Evolutionary conservation across 2,888 invertebrate genomes (phyloP), one percentile per base, ranked within the genome.

Genomic region (Melinopterus prodromus): DNA sequence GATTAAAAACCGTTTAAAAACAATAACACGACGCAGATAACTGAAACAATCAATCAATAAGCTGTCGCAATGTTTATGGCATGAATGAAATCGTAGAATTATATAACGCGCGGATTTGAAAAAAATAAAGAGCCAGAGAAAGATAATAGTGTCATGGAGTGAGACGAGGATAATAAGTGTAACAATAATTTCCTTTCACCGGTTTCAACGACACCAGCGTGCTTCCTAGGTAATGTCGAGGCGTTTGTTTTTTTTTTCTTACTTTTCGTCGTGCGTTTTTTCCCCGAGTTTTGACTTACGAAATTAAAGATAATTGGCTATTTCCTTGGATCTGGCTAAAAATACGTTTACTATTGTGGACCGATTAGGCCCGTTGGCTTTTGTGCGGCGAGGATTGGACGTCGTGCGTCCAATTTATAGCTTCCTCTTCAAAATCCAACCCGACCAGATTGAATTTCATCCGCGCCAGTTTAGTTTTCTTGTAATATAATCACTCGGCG

Each of bases 401-500:
- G 53, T 4, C 53, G 53, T 1, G 53, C 53, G 12, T 53, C 53
- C 53, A 53, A 53, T 53, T 53, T 53, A 53, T 53, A 53, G 53
- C 53, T 53, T 53, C 53, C 53, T 53, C 53, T 53, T 53, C 53
- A 53, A 53, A 53, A 53, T 53, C 53, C 53, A 53, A 53, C 53
- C 53, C 53, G 53, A 12, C 53, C 5, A 53, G 53, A 53, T 53
- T 53, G 12, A 53, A 53, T 53, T 53, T 53, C 53, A 53, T 9
- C 53, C 12, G 53, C 53, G 12, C 53, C 53, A 53, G 53, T 53
- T 53, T 53, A 53, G 53, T 53, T 53, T 53, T 53, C 53, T 72
- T n/a, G 72, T 72, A 36, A 26, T 26, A 53, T 53, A 53, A 53
- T 53, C 53, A 53, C 53, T 53, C 53, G 5, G 2, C 79, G 79